Conservation (phyloP, 2,113 vertebrate genomes). For the Fulica atra region DNA sequence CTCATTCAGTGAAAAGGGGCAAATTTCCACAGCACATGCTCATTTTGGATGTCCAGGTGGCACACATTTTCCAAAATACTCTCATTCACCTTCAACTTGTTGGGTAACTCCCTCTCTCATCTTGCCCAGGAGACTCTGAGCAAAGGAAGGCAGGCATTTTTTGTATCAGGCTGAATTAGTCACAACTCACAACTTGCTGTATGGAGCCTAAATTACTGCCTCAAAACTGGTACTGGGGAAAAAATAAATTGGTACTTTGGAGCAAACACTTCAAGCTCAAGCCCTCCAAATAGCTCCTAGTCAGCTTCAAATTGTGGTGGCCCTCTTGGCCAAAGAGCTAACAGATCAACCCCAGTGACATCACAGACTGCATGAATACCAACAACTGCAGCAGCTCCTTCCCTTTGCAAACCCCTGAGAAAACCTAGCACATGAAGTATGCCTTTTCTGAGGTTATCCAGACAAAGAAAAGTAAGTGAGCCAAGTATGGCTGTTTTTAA, state of each 20-base stretch:
- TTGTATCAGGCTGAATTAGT: background rate
- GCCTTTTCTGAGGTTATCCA: background rate
- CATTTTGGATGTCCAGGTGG: background rate
- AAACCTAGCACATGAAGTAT: background rate
- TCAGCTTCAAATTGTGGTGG: accelerated
- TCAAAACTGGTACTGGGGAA: background rate
- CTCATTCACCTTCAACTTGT: background rate
- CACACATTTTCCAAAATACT: background rate
- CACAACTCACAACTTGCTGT: background rate
- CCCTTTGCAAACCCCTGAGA: background rate
- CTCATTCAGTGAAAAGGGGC: background rate
- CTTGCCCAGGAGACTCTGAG: background rate
- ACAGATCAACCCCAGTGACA: background rate
- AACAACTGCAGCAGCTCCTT: background rate
- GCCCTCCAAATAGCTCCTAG: background rate
- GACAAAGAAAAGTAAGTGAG: background rate
- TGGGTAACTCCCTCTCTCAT: background rate
- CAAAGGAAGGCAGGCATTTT: background rate
- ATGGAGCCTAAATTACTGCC: background rate
- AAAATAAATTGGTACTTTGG: background rate
- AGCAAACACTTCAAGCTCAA: background rate
- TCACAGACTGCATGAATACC: background rate
- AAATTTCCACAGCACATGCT: background rate
- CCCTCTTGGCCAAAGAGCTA: background rate
- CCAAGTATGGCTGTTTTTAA: background rate